Evolutionary conservation across 2,797 vertebrate species (phyloP).

Genomic region (Danio choprae): DNA sequence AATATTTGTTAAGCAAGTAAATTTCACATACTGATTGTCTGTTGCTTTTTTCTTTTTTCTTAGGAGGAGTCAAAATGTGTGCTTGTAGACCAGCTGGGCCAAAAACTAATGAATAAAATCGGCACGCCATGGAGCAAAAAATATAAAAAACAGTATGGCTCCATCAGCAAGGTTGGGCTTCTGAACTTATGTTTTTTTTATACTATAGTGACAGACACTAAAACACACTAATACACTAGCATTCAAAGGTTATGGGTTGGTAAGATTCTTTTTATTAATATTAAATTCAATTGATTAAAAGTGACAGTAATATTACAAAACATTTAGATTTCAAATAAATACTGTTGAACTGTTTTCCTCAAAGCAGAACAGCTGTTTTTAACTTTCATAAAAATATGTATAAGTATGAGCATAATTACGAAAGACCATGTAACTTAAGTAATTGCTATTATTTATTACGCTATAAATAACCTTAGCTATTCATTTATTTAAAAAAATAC

Average conservation of each 20-base stretch:
- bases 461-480: too few relatives aligned
- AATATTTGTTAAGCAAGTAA: not conserved
- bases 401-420: not conserved
- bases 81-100: constrained; percentile 88
- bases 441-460: too few relatives aligned
- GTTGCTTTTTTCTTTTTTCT: constrained; percentile 44
- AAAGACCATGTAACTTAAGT: not conserved
- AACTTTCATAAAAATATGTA: not conserved
- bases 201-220: not conserved
- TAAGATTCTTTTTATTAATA: not conserved
- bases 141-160: constrained; percentile 87
- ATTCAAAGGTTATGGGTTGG: not conserved
- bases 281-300: not conserved
- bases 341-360: not conserved
- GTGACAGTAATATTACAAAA: not conserved
- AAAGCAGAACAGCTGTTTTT: not conserved
- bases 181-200: not conserved
- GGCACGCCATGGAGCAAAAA: constrained; percentile 93
- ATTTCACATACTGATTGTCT: constrained; percentile 44
- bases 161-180: constrained; percentile 87
- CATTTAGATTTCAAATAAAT: not conserved
- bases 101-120: constrained; percentile 88
- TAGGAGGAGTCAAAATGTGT: constrained; percentile 79
- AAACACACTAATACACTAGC: not conserved
- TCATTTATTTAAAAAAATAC: too few relatives aligned